These are phyloP conservation scores for Bubalus kerabau DNA, from an alignment of 2,113 vertebrate species.

Conservation along the genomic window DNA sequence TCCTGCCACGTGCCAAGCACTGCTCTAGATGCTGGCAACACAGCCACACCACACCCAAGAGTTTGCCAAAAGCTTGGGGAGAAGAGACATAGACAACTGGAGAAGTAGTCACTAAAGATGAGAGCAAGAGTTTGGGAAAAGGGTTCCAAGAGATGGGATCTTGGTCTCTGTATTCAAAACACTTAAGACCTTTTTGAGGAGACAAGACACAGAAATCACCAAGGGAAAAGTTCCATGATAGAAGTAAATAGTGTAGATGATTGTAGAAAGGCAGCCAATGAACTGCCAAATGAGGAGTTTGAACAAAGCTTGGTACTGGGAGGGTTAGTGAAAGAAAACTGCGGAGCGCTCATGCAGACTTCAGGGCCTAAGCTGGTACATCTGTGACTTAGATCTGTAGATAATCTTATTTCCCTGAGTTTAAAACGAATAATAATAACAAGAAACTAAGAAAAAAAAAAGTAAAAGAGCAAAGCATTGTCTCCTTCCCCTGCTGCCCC, in stretches of 20 bases:
- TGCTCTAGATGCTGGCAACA: neutral
- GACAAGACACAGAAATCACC: neutral
- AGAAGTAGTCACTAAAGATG: neutral
- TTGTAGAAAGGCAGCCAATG: accelerated
- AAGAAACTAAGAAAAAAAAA: neutral
- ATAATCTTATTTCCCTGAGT: conserved; percentile 62
- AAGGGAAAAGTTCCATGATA: neutral
- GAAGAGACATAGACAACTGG: neutral
- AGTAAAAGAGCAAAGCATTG: neutral
- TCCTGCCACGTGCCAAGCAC: neutral
- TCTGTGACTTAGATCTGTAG: neutral
- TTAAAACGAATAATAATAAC: neutral
- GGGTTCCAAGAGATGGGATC: neutral
- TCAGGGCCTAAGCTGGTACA: neutral
- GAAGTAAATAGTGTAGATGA: accelerated
- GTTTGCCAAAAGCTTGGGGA: neutral
- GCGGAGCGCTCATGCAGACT: accelerated
- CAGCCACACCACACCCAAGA: neutral
- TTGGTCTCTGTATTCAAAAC: neutral
- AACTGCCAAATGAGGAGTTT: neutral
- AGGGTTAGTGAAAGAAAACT: neutral
- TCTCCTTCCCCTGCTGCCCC: neutral
- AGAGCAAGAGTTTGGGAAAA: neutral
- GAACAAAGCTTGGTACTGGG: neutral
- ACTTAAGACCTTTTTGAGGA: neutral